Base-by-base conservation (phyloP, 2,797 vertebrate species). In the Trematomus bernacchii region DNA sequence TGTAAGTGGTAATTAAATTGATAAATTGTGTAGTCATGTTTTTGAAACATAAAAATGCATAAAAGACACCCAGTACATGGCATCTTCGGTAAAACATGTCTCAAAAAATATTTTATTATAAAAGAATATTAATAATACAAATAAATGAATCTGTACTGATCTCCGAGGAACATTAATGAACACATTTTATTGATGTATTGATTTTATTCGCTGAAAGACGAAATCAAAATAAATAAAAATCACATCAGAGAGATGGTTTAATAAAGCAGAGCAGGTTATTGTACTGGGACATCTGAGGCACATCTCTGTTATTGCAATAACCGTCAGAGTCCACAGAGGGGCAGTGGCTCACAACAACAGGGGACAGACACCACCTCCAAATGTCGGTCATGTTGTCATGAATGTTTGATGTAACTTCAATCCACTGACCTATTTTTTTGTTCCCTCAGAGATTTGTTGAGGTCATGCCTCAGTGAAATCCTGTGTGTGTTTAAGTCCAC, bases 381-480 rank as follows among this genome's bases (percentile, higher is more conserved):
- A 78, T 78, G 69, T 87, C 55, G 51, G 81, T 81, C 76, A 86
- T 85, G 84, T 89, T 77, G 86, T 86, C 87, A 93, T 93, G 44
- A 92, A 92, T 90, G 82, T 94, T 94, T 94, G 86, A 94, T 92
- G 87, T 79, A 84, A 84, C 81, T 81, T 89, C 77, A 89, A 83
- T 91, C 87, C 85, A 86, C 81, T 94, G 92, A 94, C 93, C 94
- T 94, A 83, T 77, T 77, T 91, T 88, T 79, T 87, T 71, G 90
- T 83, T 79, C 89, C 91, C 83, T 76, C 57, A 72, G 87, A 89
- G 91, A 93, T 88, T 83, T 91, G 80, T 71, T 82, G 21, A 62
- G 43, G 76, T 78, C 83, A 83, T 65, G 76, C 46, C 47, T 76
- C 52, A 37, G 50, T 85, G 71, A 73, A 57, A 83, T 65, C 54